Conservation (phyloP, 1,140 invertebrate species). For the Brachionus asplanchnoidis region DNA sequence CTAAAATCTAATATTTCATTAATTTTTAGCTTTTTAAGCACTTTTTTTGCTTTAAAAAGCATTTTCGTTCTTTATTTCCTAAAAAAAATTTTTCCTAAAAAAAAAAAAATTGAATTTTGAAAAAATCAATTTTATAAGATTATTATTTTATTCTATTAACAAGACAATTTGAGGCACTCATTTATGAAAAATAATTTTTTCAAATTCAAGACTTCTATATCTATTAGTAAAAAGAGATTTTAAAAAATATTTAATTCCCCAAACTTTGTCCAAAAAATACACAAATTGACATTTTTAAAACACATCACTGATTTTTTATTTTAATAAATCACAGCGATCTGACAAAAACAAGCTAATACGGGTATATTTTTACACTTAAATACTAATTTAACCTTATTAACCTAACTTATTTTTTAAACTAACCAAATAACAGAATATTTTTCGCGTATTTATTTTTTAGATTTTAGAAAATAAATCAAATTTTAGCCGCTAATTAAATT, state of each 20-base stretch:
- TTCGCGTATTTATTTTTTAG: constrained; percentile 6
- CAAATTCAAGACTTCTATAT: too few relatives aligned
- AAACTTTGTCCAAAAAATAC: background rate
- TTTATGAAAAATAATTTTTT: too few relatives aligned
- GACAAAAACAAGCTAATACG: constrained; percentile 11
- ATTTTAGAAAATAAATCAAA: constrained; percentile 4
- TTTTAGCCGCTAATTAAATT: background rate
- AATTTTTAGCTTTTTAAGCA: background rate
- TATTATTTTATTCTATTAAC: too few relatives aligned
- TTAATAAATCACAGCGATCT: background rate
- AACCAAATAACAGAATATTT: constrained; percentile 1
- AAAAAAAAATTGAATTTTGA: too few relatives aligned
- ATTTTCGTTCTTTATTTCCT: too few relatives aligned
- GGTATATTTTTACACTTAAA: constrained; percentile 4
- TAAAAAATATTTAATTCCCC: too few relatives aligned
- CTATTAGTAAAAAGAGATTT: too few relatives aligned
- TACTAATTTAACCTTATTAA: background rate
- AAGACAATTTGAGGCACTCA: too few relatives aligned
- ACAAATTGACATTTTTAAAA: background rate
- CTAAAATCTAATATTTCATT: background rate
- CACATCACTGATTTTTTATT: background rate
- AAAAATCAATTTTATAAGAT: too few relatives aligned
- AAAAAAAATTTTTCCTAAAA: too few relatives aligned
- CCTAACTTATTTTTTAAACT: constrained; percentile 21
- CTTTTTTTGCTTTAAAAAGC: background rate